These are phyloP conservation scores for Taenioides sp. DNA, from an alignment of 2,797 vertebrate genomes.

Conservation along the genomic window DNA sequence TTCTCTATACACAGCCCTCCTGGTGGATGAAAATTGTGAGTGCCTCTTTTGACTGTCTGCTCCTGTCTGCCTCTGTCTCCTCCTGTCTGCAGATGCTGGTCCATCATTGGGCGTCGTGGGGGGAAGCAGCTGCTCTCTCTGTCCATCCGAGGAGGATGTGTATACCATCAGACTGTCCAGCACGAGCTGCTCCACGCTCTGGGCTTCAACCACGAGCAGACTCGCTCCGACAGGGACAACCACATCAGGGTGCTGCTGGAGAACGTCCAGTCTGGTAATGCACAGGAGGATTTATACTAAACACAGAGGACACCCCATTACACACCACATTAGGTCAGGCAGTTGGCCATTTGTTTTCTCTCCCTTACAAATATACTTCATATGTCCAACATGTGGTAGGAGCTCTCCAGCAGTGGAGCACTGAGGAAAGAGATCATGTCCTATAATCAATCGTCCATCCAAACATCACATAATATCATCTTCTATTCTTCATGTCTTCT, in stretches of 20 bases:
- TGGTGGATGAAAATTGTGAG: no score
- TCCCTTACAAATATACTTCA: no score
- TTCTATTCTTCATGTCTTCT: no score
- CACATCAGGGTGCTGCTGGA: constrained; percentile 58
- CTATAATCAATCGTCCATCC: no score
- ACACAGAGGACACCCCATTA: neutral
- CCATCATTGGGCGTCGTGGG: constrained; percentile 57
- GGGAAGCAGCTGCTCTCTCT: constrained; percentile 63
- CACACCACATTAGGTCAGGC: neutral
- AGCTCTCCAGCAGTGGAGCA: no score
- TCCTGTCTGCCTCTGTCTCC: no score
- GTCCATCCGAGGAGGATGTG: constrained; percentile 55
- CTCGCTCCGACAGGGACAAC: constrained; percentile 71
- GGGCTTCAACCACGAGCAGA: constrained; percentile 77
- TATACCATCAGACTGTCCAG: constrained; percentile 72
- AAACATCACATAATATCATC: no score
- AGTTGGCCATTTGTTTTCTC: no score
- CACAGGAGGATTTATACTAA: neutral
- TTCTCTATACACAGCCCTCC: no score
- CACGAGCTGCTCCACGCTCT: constrained; percentile 78
- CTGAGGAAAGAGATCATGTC: no score
- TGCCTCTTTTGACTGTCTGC: no score
- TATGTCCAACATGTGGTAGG: no score
- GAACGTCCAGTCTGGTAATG: constrained; percentile 2
- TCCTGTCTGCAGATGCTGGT: constrained; percentile 59